Percentiles rank a stretch among this genome's conserved stretches.
phyloP scores from a whole-genome alignment of 2,888 invertebrate species.

The Ferrisia virgata region DNA sequence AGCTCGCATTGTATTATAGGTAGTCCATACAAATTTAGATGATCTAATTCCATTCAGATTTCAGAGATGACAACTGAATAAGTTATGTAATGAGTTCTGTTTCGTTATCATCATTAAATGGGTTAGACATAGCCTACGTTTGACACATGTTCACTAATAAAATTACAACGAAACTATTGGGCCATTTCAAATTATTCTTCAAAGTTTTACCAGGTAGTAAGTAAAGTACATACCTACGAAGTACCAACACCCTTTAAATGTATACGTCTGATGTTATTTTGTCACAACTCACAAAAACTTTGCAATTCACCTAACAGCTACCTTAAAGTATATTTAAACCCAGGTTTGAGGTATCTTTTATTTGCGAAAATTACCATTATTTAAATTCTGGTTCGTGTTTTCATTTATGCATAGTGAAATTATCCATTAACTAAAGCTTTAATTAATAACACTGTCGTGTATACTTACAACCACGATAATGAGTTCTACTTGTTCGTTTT shows the following conservation, averaged over 20 bases:
- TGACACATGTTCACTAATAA: too few relatives aligned
- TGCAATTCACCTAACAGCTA: background rate
- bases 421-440: constrained; percentile 27
- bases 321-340: too few relatives aligned
- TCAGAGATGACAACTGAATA: background rate
- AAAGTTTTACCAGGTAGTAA: background rate
- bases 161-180: background rate
- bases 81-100: background rate
- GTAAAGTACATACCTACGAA: background rate
- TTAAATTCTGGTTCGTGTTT: constrained; percentile 15
- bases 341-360: background rate
- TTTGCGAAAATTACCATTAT: constrained; percentile 6
- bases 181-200: background rate
- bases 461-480: constrained; percentile 22
- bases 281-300: background rate
- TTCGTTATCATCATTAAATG: background rate
- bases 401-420: background rate
- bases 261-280: background rate
- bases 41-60: background rate
- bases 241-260: background rate
- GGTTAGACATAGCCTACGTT: too few relatives aligned
- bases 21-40: too few relatives aligned
- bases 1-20: too few relatives aligned
- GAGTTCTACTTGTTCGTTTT: constrained; percentile 25
- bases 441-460: constrained; percentile 19